Evolutionary conservation across 2,797 vertebrate genomes (phyloP), one percentile per base, ranked within the genome.

Genomic region (Propithecus perrieri): DNA sequence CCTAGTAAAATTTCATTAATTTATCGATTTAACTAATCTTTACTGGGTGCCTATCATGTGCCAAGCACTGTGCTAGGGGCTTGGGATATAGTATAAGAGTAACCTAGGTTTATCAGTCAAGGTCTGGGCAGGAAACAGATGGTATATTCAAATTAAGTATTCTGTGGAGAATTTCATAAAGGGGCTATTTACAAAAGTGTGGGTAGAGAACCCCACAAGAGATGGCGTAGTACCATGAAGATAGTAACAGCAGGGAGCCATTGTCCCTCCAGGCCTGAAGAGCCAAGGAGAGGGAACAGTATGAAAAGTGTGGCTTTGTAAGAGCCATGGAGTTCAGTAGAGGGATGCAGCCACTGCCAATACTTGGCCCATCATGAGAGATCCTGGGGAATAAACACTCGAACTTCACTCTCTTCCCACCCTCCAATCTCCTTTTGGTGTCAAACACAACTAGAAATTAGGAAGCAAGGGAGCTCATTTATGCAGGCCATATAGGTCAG

Each of bases 401-500:
- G 8, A 85, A 43, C 69, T 75, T 76, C 76, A 26, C 46, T 93
- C 41, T 87, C 84, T 24, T 75, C 72, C 87, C 65, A 75, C 79
- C 80, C 84, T 80, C 89, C 46, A 38, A 67, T 95, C 71, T 94
- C 72, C 46, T 81, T 11, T 20, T 65, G 84, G 57, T 91, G 80
- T 80, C 94, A 95, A 95, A 93, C 71, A 87, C 71, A 95, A 89
- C 24, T 65, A 93, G 92, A 92, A 95, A 65, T 91, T 80, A 89
- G 43, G 92, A 97, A 75, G 59, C 79, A 53, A 93, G 71, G 87
- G 84, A 96, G 41, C 30, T 65, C 92, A 85, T 85, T 91, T 89
- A 85, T 72, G 59, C 50, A 43, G 50, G 92, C 86, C 72, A 87
- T 53, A 55, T 71, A 95, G 59, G 65, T 94, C 92, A 75, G 90